phyloP scores from a whole-genome alignment of 2,888 invertebrate species.

The Amphipyra tragopoginis region DNA sequence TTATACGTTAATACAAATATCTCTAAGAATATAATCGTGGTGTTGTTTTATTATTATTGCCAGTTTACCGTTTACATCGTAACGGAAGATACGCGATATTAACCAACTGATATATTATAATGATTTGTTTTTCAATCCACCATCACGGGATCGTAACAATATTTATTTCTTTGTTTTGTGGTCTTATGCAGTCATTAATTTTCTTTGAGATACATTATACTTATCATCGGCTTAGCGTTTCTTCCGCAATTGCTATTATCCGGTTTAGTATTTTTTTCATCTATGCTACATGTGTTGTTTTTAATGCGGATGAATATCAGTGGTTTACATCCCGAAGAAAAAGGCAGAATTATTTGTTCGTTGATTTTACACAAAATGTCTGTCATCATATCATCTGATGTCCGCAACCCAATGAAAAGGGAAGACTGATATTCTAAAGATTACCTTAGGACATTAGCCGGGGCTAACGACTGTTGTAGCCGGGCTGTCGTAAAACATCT shows the following conservation, averaged over 20 bases:
- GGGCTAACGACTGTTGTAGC: no score
- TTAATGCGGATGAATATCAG: not conserved
- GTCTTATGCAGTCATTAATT: conserved; percentile 9
- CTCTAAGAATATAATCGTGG: not conserved
- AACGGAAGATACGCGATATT: conserved; percentile 31
- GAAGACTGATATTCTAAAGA: no score
- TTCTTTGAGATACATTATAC: not conserved
- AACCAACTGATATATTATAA: conserved; percentile 35
- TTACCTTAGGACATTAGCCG: no score
- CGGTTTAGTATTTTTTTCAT: not conserved
- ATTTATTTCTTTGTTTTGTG: conserved; percentile 15
- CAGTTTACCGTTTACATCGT: conserved; percentile 1
- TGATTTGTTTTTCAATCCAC: conserved; percentile 24
- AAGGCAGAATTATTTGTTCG: no score
- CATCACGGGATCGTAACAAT: conserved; percentile 12
- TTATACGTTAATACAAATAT: no score
- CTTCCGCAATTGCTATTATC: not conserved
- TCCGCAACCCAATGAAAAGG: no score
- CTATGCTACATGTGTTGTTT: not conserved
- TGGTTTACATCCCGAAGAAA: no score
- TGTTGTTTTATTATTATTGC: not conserved
- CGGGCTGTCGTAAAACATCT: no score
- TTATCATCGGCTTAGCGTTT: conserved; percentile 12
- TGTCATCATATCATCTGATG: no score
- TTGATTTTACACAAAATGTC: no score